Base-by-base conservation (phyloP, 2,888 invertebrate species). In the Microplitis manilae region DNA sequence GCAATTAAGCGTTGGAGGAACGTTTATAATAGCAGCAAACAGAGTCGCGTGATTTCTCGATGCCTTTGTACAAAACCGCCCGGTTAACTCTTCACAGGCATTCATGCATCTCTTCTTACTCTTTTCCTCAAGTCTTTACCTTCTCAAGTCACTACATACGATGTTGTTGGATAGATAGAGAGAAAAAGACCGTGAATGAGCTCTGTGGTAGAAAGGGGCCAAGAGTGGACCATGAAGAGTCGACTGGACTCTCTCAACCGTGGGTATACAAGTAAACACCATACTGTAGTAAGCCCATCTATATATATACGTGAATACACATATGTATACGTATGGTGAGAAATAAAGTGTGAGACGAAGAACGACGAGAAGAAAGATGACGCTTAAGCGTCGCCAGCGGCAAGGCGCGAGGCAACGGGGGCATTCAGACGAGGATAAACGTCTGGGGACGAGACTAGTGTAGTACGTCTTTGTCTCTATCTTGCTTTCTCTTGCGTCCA, bases 1-100 rank as follows among this genome's bases (percentile, higher is more conserved):
- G 73, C 73, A 73, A 73, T 73, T 73, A 73, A 73, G 73, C 73
- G 73, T 73, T 67, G 65, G 73, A 50, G 73, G 73, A 50, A 73
- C 73, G 73, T 67, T 67, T 65, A 73, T 73, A 73, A 73, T 73
- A 73, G 73, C 67, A 73, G 73, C 73, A 59, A 73, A 73, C 67
- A 72, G 72, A 41, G 64, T 67, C 67, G 73, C 73, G 73, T 73
- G 73, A 73, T 67, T 73, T 67, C 65, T 59, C 65, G 41, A 67
- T 67, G 72, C 72, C 73, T 73, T 73, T 73, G 73, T 73, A 59
- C 15, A 38, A 39, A 72, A 67, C 73, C 72, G 40, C 72, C 17
- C 38, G 64, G 64, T 61, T 72, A 64, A 15, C 59, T 65, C 73
- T 67, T 73, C 40, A 9, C 64, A 17, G 41, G 62, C 41, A n/a